Evolutionary conservation across 2,888 invertebrate species (phyloP).

Genomic region (Tetanocera ferruginea): DNA sequence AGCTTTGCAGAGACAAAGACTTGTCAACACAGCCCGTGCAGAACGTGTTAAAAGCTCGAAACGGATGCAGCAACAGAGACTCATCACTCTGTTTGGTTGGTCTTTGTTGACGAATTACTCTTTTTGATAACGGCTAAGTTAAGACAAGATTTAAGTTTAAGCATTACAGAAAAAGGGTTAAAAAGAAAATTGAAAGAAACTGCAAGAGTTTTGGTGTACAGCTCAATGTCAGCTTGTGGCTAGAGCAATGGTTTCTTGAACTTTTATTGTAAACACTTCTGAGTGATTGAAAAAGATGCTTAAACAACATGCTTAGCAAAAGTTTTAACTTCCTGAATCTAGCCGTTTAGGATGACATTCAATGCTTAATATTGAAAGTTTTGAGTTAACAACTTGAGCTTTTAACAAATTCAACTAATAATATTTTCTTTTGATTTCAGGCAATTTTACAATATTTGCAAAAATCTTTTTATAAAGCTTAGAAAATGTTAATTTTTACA

Average conservation of each 20-base stretch:
- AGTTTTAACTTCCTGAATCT: too few species aligned
- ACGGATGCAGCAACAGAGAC: not conserved
- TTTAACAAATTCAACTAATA: too few species aligned
- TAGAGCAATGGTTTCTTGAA: not conserved
- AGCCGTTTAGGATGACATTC: too few species aligned
- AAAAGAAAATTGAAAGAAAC: not conserved
- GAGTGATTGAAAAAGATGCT: too few species aligned
- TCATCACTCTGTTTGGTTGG: not conserved
- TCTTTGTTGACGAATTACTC: constrained; percentile 24
- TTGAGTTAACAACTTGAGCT: too few species aligned
- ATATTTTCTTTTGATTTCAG: too few species aligned
- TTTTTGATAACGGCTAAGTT: not conserved
- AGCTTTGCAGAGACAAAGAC: constrained; percentile 33
- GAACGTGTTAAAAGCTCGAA: constrained; percentile 25
- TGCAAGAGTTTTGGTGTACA: not conserved
- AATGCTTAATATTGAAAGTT: too few species aligned
- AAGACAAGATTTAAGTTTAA: not conserved
- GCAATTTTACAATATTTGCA: too few species aligned
- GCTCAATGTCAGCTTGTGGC: constrained; percentile 9
- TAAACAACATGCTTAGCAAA: too few species aligned
- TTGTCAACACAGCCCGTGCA: constrained; percentile 16
- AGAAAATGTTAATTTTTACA: too few species aligned
- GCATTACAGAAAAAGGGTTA: not conserved
- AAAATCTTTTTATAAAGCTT: too few species aligned
- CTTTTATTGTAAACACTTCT: not conserved